Evolutionary conservation across 2,797 vertebrate species (phyloP).

Genomic region (Protosalanx chinensis): DNA sequence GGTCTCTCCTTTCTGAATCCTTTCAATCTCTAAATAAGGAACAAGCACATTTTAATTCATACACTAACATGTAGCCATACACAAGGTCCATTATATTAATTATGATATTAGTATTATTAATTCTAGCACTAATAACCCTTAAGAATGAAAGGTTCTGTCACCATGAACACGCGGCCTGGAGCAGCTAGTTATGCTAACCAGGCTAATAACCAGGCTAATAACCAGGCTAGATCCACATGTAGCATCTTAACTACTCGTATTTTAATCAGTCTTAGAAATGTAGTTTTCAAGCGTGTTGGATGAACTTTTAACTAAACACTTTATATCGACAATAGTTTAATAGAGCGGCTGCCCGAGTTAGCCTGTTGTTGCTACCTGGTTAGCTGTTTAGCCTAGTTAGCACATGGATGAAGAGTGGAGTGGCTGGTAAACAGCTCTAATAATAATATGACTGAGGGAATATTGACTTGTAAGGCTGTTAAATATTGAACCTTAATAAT

Average conservation of each 20-base stretch:
- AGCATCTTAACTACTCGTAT: too few species aligned
- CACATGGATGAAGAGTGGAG: too few species aligned
- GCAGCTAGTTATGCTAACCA: too few species aligned
- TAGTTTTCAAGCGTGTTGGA: neutral
- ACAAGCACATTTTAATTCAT: slow-evolving; percentile 45
- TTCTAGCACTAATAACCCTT: too few species aligned
- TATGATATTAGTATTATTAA: too few species aligned
- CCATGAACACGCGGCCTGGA: too few species aligned
- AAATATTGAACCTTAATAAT: neutral
- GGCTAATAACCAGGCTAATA: too few species aligned
- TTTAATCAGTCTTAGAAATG: too few species aligned
- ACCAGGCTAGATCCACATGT: too few species aligned
- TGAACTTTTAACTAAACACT: neutral
- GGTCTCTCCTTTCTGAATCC: slow-evolving; percentile 89
- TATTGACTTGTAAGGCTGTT: neutral
- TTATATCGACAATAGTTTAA: neutral
- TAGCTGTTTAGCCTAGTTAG: neutral
- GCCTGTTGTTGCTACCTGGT: neutral
- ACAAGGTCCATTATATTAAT: neutral
- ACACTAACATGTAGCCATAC: too few species aligned
- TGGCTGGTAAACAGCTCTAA: neutral
- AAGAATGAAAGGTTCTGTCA: too few species aligned
- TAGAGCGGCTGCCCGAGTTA: too few species aligned
- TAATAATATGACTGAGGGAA: neutral
- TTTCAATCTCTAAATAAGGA: slow-evolving; percentile 84